Conservation (phyloP, 2,888 invertebrate species). For the Plebejus argus region DNA sequence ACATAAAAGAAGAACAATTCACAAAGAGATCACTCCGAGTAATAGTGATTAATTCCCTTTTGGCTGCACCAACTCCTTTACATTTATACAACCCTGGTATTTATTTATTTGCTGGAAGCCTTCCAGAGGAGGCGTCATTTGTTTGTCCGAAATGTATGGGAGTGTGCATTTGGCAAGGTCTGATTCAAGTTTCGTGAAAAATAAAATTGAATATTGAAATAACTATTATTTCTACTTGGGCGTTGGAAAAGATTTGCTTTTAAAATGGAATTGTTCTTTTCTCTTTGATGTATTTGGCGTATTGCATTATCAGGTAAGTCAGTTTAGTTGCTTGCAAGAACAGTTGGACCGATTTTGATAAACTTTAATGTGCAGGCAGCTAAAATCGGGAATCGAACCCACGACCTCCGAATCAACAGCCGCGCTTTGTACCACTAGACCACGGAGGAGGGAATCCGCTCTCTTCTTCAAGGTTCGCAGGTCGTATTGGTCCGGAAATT, state of each 20-base stretch:
- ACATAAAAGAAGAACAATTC: not conserved
- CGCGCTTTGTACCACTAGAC: too few species aligned
- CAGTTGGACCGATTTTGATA: not conserved
- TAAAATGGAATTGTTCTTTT: not conserved
- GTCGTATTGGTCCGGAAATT: too few species aligned
- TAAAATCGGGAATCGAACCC: too few species aligned
- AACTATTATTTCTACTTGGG: not conserved
- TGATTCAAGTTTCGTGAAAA: conserved; percentile 6
- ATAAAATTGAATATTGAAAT: conserved; percentile 19
- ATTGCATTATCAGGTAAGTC: not conserved
- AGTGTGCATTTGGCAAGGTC: conserved; percentile 6
- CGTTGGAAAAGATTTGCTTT: not conserved
- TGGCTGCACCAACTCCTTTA: conserved; percentile 8
- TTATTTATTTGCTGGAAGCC: conserved; percentile 27
- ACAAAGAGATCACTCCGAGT: not conserved
- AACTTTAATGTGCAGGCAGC: too few species aligned
- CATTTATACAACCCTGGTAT: conserved; percentile 27
- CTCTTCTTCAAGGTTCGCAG: too few species aligned
- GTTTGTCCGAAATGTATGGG: conserved; percentile 5
- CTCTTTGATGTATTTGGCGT: not conserved
- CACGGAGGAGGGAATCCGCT: too few species aligned
- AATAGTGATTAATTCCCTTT: conserved; percentile 26
- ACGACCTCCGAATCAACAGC: too few species aligned
- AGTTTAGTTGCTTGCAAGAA: too few species aligned
- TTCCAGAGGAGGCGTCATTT: conserved; percentile 26